Conservation (phyloP, 1,140 invertebrate genomes). For the Drosophila pseudoobscura region DNA sequence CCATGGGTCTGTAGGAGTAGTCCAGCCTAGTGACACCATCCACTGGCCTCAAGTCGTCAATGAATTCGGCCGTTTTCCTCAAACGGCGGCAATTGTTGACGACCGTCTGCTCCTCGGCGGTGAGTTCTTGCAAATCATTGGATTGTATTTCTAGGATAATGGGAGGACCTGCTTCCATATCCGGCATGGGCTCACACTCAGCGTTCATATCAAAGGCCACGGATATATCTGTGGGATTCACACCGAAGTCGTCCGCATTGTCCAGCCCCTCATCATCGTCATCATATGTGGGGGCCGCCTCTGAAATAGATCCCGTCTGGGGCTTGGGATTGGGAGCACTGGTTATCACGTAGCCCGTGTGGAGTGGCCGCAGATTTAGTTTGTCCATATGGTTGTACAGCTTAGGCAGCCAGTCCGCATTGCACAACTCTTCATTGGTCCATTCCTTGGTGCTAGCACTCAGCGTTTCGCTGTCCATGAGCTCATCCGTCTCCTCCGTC, state of each 20-base stretch:
- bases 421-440: slow-evolving; percentile 20
- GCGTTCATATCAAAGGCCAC: slow-evolving; percentile 82
- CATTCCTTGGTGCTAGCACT: not conserved
- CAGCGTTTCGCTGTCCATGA: slow-evolving; percentile 42
- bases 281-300: slow-evolving; percentile 9
- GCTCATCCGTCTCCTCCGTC: slow-evolving; percentile 16
- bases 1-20: slow-evolving; percentile 81
- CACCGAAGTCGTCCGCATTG: slow-evolving; percentile 46
- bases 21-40: slow-evolving; percentile 73
- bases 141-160: slow-evolving; percentile 58
- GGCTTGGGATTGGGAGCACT: slow-evolving; percentile 66
- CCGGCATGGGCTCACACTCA: slow-evolving; percentile 73
- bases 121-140: slow-evolving; percentile 70
- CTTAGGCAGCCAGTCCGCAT: slow-evolving; percentile 48
- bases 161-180: slow-evolving; percentile 35
- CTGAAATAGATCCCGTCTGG: not conserved
- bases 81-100: slow-evolving; percentile 69
- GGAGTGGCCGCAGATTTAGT: slow-evolving; percentile 60
- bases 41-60: slow-evolving; percentile 77
- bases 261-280: slow-evolving; percentile 30
- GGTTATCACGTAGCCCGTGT: slow-evolving; percentile 73
- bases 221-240: slow-evolving; percentile 59
- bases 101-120: slow-evolving; percentile 67
- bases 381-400: slow-evolving; percentile 42
- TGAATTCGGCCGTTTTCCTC: slow-evolving; percentile 61